Base-by-base conservation (phyloP, 1,140 invertebrate species). In the Atta texana region DNA sequence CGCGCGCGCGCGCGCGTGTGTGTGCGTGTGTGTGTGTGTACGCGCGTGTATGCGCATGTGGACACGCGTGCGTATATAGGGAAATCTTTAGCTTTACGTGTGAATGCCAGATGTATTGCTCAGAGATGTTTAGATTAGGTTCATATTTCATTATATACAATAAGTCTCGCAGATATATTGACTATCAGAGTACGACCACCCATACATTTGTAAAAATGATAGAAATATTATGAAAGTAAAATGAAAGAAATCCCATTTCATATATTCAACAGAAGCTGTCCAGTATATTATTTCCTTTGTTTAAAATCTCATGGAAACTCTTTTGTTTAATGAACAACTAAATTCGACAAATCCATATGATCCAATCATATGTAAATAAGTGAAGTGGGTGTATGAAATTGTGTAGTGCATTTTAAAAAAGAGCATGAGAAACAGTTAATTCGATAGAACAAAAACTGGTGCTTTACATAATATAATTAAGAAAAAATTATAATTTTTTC, bases 361-460 rank as follows among this genome's bases (percentile, higher is more conserved):
- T 34, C 3, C 0, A 2, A 10, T 0, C 3, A 31, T 34, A 49
- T 49, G 2, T 64, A 64, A 6, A 34, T n/a, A 66, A 66, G 3
- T 66, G 31, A 66, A 66, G 31, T 94, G 92, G 88, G 90, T 90
- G 39, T 91, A 94, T 55, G 93, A 94, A 76, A 89, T 76, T 86
- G 91, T 18, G 92, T 94, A 89, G 94, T 95, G 92, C 89, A 94
- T 85, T 28, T 93, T 10, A 92, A 91, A 71, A 93, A 94, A 77
- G 92, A 94, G 81, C 89, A 80, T 53, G 92, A 93, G 86, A 87
- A 81, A 49, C 86, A 93, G 28, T 88, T 90, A 49, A 91, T 92
- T 16, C 88, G 92, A 71, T 88, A 92, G 76, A 90, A 55, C 80
- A 88, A 82, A 59, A 49, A 72, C 69, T 44, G 66, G 12, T 49